phyloP scores from a whole-genome alignment of 2,113 vertebrate genomes.

The Megatriorchis doriae region DNA sequence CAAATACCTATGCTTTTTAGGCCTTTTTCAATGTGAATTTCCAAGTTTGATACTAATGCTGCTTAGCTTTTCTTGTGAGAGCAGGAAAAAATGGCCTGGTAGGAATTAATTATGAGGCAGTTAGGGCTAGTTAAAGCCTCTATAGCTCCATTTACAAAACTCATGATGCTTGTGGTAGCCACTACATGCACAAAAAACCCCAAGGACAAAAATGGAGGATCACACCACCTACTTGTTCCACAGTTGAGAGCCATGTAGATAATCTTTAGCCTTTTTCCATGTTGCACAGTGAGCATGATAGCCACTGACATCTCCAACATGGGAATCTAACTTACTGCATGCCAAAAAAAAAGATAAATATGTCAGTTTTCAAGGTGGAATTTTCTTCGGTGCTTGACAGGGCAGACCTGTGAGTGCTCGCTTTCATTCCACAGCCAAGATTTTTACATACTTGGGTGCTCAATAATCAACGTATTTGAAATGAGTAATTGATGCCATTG shows the following conservation, averaged over 20 bases:
- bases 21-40: neutral
- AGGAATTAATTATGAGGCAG: neutral
- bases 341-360: neutral
- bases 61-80: neutral
- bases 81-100: neutral
- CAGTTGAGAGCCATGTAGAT: neutral
- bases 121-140: neutral
- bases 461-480: neutral
- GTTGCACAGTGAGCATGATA: neutral
- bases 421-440: neutral
- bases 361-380: neutral
- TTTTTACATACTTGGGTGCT: neutral
- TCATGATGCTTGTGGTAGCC: neutral
- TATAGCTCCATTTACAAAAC: neutral
- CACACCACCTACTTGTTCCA: neutral
- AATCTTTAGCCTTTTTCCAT: neutral
- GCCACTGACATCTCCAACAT: neutral
- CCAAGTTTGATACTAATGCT: neutral
- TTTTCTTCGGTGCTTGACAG: neutral
- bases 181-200: neutral
- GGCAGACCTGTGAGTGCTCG: neutral
- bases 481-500: neutral
- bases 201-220: neutral
- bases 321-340: neutral
- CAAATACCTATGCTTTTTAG: neutral